Base-by-base conservation (phyloP, 2,113 vertebrate genomes). In the Saimiri boliviensis region DNA sequence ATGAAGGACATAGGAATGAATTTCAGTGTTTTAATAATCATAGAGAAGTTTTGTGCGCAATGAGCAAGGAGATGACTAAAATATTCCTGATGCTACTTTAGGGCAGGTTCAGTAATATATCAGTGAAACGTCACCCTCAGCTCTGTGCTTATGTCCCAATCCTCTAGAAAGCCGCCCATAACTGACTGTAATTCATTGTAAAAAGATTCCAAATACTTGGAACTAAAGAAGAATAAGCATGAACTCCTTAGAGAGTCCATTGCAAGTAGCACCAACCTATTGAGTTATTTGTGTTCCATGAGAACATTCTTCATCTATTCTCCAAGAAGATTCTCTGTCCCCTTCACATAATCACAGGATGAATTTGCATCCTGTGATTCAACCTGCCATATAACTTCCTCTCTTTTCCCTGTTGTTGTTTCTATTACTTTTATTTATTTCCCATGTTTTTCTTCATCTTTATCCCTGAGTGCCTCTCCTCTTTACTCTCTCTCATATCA, bases 91-190 rank as follows among this genome's bases (percentile, higher is more conserved):
- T 97, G 89, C 96, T 95, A 97, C 96, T 97, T 98, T 95, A 98
- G 95, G 95, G 94, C 85, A 98, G 35, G 70, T 98, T 98, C 19
- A 16, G 52, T 96, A 94, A 96, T 91, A 4, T 27, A 98, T 89
- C 74, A 97, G 95, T 85, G 87, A 98, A 98, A 98, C 71, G 86
- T 98, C 95, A 98, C 97, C 68, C 52, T 89, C 89, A 92, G 93
- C 96, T 97, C 90, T 96, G 40, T 98, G 94, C 97, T 98, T 98
- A 97, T 92, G 35, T 94, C 93, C 97, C 96, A 98, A 73, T 98
- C 97, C 91, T 98, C 97, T 77, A 97, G 98, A 98, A 98, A 98
- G 82, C 93, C 94, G 98, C 98, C 95, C 98, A 86, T 97, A 98
- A 98, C 95, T 96, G 98, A 98, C 96, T 97, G 97, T 93, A 97